phyloP scores from a whole-genome alignment of 2,888 invertebrate genomes.

The Xestia sexstrigata region DNA sequence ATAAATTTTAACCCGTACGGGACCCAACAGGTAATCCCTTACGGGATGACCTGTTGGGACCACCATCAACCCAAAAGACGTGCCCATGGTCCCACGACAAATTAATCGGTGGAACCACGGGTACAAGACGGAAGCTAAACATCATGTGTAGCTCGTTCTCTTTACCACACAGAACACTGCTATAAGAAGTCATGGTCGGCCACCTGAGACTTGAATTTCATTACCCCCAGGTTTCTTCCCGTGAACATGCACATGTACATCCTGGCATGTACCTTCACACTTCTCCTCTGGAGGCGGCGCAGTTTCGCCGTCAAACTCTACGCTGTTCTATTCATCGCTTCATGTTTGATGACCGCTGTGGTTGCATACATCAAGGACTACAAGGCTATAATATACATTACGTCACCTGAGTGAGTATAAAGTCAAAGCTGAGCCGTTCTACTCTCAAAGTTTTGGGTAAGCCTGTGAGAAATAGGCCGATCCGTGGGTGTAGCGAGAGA shows the following conservation, averaged over 20 bases:
- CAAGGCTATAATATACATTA: slow-evolving; percentile 36
- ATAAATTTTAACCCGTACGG: too few relatives aligned
- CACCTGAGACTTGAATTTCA: background rate
- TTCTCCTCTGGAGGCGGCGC: slow-evolving; percentile 58
- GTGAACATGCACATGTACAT: slow-evolving; percentile 68
- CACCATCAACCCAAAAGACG: too few relatives aligned
- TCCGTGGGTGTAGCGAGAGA: too few relatives aligned
- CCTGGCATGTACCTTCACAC: slow-evolving; percentile 56
- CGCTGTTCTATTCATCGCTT: slow-evolving; percentile 35
- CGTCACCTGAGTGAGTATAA: slow-evolving; percentile 65
- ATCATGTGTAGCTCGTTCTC: background rate
- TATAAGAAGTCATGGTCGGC: background rate
- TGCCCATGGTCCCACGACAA: too few relatives aligned
- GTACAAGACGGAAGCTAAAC: too few relatives aligned
- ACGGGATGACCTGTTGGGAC: too few relatives aligned
- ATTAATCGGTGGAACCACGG: too few relatives aligned
- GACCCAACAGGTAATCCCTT: too few relatives aligned
- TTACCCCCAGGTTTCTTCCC: slow-evolving; percentile 62
- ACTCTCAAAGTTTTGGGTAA: too few relatives aligned
- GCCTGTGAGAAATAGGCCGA: too few relatives aligned
- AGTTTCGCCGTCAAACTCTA: slow-evolving; percentile 58
- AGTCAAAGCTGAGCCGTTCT: background rate
- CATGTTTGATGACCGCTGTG: slow-evolving; percentile 45
- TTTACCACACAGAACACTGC: background rate
- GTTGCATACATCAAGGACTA: slow-evolving; percentile 56